Base-by-base conservation (phyloP, 2,797 vertebrate genomes). In the Mustela erminea region DNA sequence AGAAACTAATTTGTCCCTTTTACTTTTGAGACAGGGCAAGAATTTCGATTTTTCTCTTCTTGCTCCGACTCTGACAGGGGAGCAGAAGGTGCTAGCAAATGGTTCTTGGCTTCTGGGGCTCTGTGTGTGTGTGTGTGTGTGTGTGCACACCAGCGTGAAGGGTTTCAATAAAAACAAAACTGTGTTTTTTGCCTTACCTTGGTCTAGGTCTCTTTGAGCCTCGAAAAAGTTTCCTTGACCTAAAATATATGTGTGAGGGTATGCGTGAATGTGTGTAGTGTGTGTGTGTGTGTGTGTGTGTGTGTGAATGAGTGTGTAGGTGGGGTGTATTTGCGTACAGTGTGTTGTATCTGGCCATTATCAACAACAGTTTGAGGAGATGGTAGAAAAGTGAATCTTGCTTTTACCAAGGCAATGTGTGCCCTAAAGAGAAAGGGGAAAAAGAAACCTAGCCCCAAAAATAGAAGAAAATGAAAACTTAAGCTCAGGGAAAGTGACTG, bases 1-100 rank as follows among this genome's bases (percentile, higher is more conserved):
- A 98, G 99, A 99, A 99, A 99, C 99, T 99, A 99, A 99, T 99
- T 98, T 99, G 99, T 99, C 98, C 99, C 98, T 98, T 99, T 99
- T 98, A 99, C 98, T 99, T 99, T 98, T 98, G 98, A 98, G 98
- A 98, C 98, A 98, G 98, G 98, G 96, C 97, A 97, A 98, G 98
- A 98, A 99, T 99, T 97, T 98, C 32, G 87, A 98, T 99, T 98
- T 98, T 97, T 95, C 98, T 98, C 94, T 92, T 70, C 97, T 96
- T n/a, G 52, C 96, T 92, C 97, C 43, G 7, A 21, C 97, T 95
- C 93, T 95, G 97, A 96, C 95, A 95, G 96, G 52, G 62, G 46
- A 96, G 96, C 90, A 75, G 83, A 0, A 18, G 86, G 70, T 27
- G 88, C 88, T 7, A 3, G 0, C 15, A 58, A 95, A 74, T n/a